Evolutionary conservation across 2,888 invertebrate species (phyloP), one percentile per base, ranked within the genome.

Genomic region (Trisateles emortualis): DNA sequence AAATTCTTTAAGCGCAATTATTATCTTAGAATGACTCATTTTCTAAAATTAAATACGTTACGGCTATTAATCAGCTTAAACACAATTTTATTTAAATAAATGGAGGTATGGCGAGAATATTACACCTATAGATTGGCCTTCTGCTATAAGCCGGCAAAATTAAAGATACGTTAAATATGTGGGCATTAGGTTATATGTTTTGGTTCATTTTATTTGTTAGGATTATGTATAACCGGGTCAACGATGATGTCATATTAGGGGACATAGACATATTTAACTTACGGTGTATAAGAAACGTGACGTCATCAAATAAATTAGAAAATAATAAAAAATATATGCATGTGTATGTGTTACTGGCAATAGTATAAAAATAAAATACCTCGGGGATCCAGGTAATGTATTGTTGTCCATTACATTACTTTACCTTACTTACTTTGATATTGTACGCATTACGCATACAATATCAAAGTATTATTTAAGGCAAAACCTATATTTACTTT

Each of bases 231-330:
- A 90, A 86, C 85, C 86, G 77, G 89, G 89, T 86, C 84, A 79
- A 64, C 44, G 68, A 84, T 92, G 92, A 91, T 90, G 88, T 92
- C 91, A 91, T 88, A 81, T 64, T 52, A 57, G 44, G 48, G 59
- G 56, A 36, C 44, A 51, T 36, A 22, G 11, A 8, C 59, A 71
- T 36, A 58, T 32, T 64, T 60, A 71, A 59, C 51, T 59, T 69
- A 64, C 54, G 36, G 43, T 61, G 1, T n/a, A 33, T 17, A 2
- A 11, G 9, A 35, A 17, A 22, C 13, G 10, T 33, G 24, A 33
- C 33, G 24, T 48, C 24, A n/a, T 19, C 3, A 3, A 5, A 19
- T 19, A 3, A 19, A 19, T 3, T 8, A 8, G 8, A 26, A 26
- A 6, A 26, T 3, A 8, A 2, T 22, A 22, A 22, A 22, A 22